Evolutionary conservation across 2,113 vertebrate species (phyloP).

Genomic region (Scomber scombrus): DNA sequence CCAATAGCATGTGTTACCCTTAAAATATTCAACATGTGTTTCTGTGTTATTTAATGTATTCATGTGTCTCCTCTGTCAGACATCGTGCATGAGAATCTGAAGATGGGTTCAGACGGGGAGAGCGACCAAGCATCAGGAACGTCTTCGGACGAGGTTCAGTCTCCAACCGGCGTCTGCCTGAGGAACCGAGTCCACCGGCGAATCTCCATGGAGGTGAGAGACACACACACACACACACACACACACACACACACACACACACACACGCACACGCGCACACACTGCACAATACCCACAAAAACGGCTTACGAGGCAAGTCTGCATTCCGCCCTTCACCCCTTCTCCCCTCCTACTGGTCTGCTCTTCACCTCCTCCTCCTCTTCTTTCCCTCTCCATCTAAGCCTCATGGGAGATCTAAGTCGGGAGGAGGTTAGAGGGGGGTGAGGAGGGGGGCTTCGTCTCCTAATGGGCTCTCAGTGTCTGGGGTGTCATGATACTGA

Average conservation of each 20-base stretch:
- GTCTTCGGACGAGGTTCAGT: slow-evolving; percentile 98
- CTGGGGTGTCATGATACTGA: slow-evolving; percentile 45
- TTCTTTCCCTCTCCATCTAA: no score
- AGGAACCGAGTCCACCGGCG: slow-evolving; percentile 93
- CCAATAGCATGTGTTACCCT: no score
- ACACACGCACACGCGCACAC: neutral
- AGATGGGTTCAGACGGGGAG: slow-evolving; percentile 99
- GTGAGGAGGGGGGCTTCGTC: neutral
- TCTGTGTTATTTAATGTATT: neutral
- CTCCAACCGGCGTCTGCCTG: slow-evolving; percentile 97
- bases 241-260: neutral
- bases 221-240: neutral
- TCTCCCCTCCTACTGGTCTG: slow-evolving; percentile 4
- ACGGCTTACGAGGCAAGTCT: neutral
- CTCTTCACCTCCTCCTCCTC: slow-evolving; percentile 10
- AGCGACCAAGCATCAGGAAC: slow-evolving; percentile 99
- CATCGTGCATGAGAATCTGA: slow-evolving; percentile 99
- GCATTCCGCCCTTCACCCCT: neutral
- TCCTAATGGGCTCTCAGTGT: slow-evolving; percentile 51
- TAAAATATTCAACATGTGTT: no score
- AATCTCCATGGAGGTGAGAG: slow-evolving; percentile 97
- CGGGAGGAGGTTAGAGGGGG: neutral
- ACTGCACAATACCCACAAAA: neutral
- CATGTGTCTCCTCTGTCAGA: slow-evolving; percentile 79
- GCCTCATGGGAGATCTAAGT: slow-evolving; percentile 21